Conservation (phyloP, 2,888 invertebrate genomes). For the Brenthis daphne region DNA sequence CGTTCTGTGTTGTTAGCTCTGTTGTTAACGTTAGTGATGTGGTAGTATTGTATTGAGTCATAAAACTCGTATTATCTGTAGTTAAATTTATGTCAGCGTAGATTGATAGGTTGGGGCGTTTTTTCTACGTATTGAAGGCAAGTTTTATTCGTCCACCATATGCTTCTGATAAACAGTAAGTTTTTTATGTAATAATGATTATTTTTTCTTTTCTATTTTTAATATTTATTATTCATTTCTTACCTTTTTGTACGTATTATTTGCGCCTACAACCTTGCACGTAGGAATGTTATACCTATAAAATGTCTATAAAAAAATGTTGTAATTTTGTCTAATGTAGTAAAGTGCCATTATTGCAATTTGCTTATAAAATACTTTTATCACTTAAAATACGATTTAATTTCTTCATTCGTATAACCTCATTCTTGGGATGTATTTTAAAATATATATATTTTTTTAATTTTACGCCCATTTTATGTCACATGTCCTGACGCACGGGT, state of each 20-base stretch:
- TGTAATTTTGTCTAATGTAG: conserved; percentile 69
- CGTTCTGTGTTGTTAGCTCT: too few species aligned
- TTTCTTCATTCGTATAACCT: conserved; percentile 24
- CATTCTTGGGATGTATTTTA: conserved; percentile 36
- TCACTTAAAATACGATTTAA: conserved; percentile 20
- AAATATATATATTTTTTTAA: too few species aligned
- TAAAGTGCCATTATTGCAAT: conserved; percentile 76
- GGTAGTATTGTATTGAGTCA: conserved; percentile 51
- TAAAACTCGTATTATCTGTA: conserved; percentile 49
- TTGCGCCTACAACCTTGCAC: conserved; percentile 39
- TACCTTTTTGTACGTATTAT: conserved; percentile 38
- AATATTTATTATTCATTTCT: conserved; percentile 3
- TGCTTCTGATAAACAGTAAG: too few species aligned
- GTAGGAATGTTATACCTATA: conserved; percentile 37
- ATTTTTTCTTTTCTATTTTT: conserved; percentile 1
- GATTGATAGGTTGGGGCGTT: conserved; percentile 35
- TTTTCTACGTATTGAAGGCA: conserved; percentile 33
- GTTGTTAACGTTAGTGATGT: conserved; percentile 33
- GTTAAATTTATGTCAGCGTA: conserved; percentile 42
- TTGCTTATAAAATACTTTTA: conserved; percentile 53
- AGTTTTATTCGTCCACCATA: too few species aligned
- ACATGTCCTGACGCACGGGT: too few species aligned
- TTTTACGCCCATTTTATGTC: too few species aligned
- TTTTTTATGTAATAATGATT: conserved; percentile 19
- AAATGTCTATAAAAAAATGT: conserved; percentile 50